Conservation (phyloP, 2,113 vertebrate genomes). For the Brienomyrus longianalis region DNA sequence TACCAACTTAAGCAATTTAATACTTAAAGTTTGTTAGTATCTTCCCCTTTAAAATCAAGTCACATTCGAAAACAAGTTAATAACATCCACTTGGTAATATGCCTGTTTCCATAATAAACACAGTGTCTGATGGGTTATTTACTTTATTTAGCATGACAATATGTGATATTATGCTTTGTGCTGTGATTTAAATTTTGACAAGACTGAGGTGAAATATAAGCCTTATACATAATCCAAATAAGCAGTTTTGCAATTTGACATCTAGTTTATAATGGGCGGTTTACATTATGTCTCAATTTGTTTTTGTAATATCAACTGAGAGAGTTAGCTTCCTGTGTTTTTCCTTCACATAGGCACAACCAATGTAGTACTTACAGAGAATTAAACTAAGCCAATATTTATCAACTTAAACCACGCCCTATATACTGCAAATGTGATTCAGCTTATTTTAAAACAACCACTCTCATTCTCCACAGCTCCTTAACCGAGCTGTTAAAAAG, state of each 20-base stretch:
- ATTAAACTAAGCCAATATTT: not conserved
- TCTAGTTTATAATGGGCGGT: not conserved
- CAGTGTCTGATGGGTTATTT: not conserved
- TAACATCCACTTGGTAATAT: not conserved
- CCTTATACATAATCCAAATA: not conserved
- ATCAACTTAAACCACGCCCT: not conserved
- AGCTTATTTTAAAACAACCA: not conserved
- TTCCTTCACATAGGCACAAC: not conserved
- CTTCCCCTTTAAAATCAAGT: not conserved
- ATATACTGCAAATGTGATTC: not conserved
- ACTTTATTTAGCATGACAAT: not conserved
- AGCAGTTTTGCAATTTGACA: not conserved
- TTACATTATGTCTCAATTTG: not conserved
- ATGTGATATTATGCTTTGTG: not conserved
- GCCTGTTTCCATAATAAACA: not conserved
- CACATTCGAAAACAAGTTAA: not conserved
- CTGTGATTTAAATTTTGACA: not conserved
- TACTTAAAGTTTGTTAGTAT: not conserved
- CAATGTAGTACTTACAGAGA: not conserved
- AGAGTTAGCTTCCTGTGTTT: not conserved
- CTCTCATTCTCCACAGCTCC: not conserved
- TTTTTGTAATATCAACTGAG: not conserved
- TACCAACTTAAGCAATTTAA: not conserved
- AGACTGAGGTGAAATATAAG: not conserved
- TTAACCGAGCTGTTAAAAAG: not conserved